phyloP scores from a whole-genome alignment of 2,888 invertebrate genomes.

The Phlogophora meticulosa region DNA sequence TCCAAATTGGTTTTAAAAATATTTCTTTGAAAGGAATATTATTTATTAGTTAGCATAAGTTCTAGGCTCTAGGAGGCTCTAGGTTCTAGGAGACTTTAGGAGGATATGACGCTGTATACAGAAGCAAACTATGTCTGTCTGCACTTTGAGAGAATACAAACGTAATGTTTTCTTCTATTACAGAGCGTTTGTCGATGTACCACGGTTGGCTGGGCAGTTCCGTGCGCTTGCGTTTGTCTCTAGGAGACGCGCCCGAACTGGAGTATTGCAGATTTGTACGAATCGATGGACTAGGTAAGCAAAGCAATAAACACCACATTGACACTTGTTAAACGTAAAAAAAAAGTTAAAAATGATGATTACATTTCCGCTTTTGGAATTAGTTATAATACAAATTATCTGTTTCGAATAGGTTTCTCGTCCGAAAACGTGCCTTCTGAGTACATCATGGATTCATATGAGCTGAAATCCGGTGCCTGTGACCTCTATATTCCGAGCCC shows the following conservation, averaged over 20 bases:
- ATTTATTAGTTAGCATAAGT: too few relatives aligned
- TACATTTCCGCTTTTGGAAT: too few relatives aligned
- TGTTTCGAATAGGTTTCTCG: conserved; percentile 75
- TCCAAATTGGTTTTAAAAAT: too few relatives aligned
- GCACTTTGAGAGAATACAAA: too few relatives aligned
- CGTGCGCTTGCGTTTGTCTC: conserved; percentile 65
- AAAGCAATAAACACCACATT: neutral
- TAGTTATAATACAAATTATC: too few relatives aligned
- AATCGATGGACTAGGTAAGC: conserved; percentile 81
- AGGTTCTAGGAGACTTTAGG: too few relatives aligned
- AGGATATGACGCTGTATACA: too few relatives aligned
- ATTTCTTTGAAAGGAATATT: too few relatives aligned
- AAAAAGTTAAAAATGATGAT: too few relatives aligned
- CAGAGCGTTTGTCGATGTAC: conserved; percentile 22
- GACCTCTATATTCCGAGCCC: conserved; percentile 67
- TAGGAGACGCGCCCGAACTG: conserved; percentile 65
- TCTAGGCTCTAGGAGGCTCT: too few relatives aligned
- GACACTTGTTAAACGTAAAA: neutral
- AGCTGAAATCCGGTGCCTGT: conserved; percentile 69
- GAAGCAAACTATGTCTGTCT: too few relatives aligned
- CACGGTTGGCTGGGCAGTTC: conserved; percentile 24
- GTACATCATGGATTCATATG: conserved; percentile 60
- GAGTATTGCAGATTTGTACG: conserved; percentile 86
- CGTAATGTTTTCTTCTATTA: neutral
- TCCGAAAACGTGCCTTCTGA: conserved; percentile 66